Evolutionary conservation across 2,113 vertebrate genomes (phyloP).

Genomic region (Solenodon paradoxus): DNA sequence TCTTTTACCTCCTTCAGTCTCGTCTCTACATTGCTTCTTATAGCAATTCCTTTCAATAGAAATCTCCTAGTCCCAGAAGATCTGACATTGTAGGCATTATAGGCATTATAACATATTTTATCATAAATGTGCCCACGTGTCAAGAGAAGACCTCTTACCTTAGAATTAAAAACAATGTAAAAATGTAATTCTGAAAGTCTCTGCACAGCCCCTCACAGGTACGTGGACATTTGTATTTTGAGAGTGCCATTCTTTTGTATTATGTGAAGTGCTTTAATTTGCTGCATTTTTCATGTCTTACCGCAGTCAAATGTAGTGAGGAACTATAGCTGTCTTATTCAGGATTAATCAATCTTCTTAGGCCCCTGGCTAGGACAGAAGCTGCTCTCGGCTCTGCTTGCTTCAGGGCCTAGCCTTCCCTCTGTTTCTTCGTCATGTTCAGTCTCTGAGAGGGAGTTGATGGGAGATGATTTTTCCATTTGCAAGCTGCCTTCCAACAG

Average conservation of each 20-base stretch:
- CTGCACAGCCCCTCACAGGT: background rate
- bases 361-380: background rate
- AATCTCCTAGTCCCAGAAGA: background rate
- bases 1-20: background rate
- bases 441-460: constrained; percentile 22
- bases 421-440: constrained; percentile 44
- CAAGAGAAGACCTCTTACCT: background rate
- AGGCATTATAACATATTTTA: background rate
- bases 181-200: constrained; percentile 12
- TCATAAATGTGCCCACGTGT: background rate
- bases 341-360: background rate
- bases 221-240: background rate
- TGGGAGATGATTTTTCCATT: constrained; percentile 63
- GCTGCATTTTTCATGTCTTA: constrained; percentile 18
- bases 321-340: background rate
- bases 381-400: background rate
- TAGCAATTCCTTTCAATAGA: background rate
- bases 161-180: background rate
- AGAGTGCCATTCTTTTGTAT: constrained; percentile 11
- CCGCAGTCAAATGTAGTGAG: background rate
- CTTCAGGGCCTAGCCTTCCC: constrained; percentile 13
- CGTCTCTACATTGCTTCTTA: background rate
- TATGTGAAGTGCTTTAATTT: constrained; percentile 54
- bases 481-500: constrained; percentile 55
- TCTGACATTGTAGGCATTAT: background rate